Base-by-base conservation (phyloP, 2,113 vertebrate genomes). In the Hystrix cristata region DNA sequence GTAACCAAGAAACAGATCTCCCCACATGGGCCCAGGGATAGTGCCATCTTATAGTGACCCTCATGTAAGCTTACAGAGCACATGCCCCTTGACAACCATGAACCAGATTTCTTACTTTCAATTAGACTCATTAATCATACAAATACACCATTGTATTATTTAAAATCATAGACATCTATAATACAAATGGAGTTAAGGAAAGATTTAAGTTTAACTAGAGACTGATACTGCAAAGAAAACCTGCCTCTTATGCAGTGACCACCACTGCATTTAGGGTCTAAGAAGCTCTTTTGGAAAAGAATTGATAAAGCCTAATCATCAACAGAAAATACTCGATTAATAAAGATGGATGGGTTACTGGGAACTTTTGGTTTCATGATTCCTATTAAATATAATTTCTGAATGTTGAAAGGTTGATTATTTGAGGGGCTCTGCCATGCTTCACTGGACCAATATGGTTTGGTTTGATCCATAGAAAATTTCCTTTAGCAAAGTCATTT, bases 351-450 rank as follows among this genome's bases (percentile, higher is more conserved):
- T 3, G 18, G 21, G 43, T 46, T 38, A 67, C 23, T 64, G 38
- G 15, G 19, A 67, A 74, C 5, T 46, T 90, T 23, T 21, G 83
- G 16, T 53, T 79, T 92, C 90, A 46, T 72, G 59, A 51, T 92
- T 82, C 31, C 34, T 72, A 72, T 84, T 89, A 79, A 93, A 82
- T n/a, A 62, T 21, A 87, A 72, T 87, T 89, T 87, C 96, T 83
- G n/a, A 96, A 86, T 43, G 79, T 90, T 83, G n/a, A 78, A 95
- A 93, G 27, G 21, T 67, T 81, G 78, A 93, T 94, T 81, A 93
- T 89, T 76, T 88, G 53, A 93, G 18, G 18, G 34, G 25, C 31
- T 92, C 3, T 79, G 25, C 34, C 46, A 64, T 38, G 4, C 48
- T 82, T 78, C 29, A 60, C 55, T 93, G 34, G 89, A 72, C 11